Percentiles rank a stretch among this genome's conserved stretches.
Conservation (phyloP, 2,888 invertebrate genomes). For the Sinodicranocentrus sp. region DNA sequence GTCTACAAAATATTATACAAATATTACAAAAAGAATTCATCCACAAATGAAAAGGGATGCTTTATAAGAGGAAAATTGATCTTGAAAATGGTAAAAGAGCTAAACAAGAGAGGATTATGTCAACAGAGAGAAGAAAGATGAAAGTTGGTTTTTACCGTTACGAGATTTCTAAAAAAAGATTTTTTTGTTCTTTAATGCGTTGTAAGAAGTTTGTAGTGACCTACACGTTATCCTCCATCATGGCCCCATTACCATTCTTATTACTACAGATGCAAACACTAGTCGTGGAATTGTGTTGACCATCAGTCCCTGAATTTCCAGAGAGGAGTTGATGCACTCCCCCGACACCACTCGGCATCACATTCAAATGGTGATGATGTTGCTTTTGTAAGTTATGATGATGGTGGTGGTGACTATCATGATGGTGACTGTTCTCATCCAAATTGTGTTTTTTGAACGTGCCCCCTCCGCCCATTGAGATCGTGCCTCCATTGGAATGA, state of each 20-base stretch:
- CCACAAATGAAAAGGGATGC: background rate
- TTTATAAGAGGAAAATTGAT: background rate
- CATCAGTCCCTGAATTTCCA: slow-evolving; percentile 23
- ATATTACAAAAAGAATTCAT: background rate
- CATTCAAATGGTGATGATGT: slow-evolving; percentile 54
- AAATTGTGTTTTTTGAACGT: slow-evolving; percentile 45
- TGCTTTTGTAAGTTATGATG: slow-evolving; percentile 44
- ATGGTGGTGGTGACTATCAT: slow-evolving; percentile 15
- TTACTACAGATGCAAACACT: slow-evolving; percentile 58
- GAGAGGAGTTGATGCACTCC: slow-evolving; percentile 41
- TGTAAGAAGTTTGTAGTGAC: slow-evolving; percentile 50
- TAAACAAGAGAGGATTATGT: background rate
- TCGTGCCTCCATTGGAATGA: slow-evolving; percentile 49
- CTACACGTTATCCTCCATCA: slow-evolving; percentile 62
- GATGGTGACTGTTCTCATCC: slow-evolving; percentile 27
- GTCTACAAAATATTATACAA: background rate
- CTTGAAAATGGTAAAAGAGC: background rate
- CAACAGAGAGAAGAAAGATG: slow-evolving; percentile 25
- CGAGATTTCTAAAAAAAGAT: slow-evolving; percentile 31
- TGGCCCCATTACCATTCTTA: slow-evolving; percentile 61
- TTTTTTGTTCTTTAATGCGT: slow-evolving; percentile 45
- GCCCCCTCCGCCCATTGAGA: slow-evolving; percentile 45
- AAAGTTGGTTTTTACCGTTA: slow-evolving; percentile 58
- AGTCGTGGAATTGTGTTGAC: slow-evolving; percentile 31
- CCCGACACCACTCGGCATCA: slow-evolving; percentile 46